phyloP scores from a whole-genome alignment of 2,113 vertebrate species.

The Microcebus griseorufus region DNA sequence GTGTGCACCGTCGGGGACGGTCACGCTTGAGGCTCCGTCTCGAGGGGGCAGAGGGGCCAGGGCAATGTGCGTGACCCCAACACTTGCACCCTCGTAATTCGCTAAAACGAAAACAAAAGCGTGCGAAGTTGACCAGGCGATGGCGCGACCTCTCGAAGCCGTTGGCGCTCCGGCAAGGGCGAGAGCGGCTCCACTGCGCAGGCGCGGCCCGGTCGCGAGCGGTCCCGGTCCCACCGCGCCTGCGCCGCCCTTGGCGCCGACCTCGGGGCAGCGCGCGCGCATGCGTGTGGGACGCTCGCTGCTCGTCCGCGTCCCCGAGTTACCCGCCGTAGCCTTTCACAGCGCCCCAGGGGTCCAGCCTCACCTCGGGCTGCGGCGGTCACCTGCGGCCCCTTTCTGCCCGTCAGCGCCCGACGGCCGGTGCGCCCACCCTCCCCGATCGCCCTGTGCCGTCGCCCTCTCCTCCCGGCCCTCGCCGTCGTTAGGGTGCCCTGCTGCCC shows the following conservation, averaged over 20 bases:
- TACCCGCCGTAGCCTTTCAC: background rate
- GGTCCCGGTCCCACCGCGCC: too few relatives aligned
- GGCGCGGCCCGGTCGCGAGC: background rate
- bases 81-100: too few relatives aligned
- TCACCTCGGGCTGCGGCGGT: background rate
- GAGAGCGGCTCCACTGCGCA: background rate
- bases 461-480: background rate
- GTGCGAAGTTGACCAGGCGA: background rate
- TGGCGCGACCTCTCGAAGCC: too few relatives aligned
- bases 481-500: background rate
- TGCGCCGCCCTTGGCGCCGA: background rate
- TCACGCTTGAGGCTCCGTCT: too few relatives aligned
- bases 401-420: background rate
- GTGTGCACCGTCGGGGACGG: too few relatives aligned
- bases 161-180: background rate
- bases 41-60: too few relatives aligned
- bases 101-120: too few relatives aligned
- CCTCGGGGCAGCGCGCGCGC: too few relatives aligned
- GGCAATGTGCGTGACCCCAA: too few relatives aligned
- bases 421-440: fast-evolving
- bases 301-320: background rate
- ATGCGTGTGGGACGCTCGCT: background rate
- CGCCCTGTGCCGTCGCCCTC: background rate
- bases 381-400: background rate
- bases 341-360: background rate